Conservation (phyloP, 2,797 vertebrate species). For the Phataginus tetradactyla region DNA sequence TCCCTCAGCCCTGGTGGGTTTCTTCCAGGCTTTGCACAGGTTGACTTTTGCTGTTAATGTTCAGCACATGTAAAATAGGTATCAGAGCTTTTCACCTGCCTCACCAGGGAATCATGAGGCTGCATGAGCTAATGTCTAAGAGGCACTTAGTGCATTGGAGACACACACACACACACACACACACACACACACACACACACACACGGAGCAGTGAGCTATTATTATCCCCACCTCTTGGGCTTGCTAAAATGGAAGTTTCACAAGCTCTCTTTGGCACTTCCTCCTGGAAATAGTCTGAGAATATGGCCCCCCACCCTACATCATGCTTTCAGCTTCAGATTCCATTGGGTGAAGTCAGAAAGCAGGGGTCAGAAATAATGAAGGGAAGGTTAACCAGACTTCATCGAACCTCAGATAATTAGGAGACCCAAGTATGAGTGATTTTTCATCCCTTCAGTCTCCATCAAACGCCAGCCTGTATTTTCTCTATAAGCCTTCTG, state of each 20-base stretch:
- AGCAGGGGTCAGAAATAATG: slow-evolving; percentile 62
- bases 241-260: slow-evolving; percentile 38
- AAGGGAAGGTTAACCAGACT: slow-evolving; percentile 54
- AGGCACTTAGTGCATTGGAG: background rate
- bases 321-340: slow-evolving; percentile 1
- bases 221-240: background rate
- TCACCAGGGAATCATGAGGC: background rate
- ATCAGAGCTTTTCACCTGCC: background rate
- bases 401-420: slow-evolving; percentile 57
- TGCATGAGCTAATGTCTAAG: slow-evolving; percentile 49
- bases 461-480: slow-evolving; percentile 33
- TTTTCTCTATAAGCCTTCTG: slow-evolving; percentile 37
- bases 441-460: slow-evolving; percentile 40
- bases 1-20: background rate
- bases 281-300: slow-evolving; percentile 23
- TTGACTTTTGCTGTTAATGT: background rate
- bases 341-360: slow-evolving; percentile 50
- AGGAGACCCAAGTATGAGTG: slow-evolving; percentile 40
- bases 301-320: background rate
- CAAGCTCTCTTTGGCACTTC: background rate
- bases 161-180: background rate
- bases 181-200: background rate
- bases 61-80: background rate
- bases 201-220: background rate
- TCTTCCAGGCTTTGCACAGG: background rate